Conservation (phyloP, 2,888 invertebrate genomes). For the Noctua pronuba region DNA sequence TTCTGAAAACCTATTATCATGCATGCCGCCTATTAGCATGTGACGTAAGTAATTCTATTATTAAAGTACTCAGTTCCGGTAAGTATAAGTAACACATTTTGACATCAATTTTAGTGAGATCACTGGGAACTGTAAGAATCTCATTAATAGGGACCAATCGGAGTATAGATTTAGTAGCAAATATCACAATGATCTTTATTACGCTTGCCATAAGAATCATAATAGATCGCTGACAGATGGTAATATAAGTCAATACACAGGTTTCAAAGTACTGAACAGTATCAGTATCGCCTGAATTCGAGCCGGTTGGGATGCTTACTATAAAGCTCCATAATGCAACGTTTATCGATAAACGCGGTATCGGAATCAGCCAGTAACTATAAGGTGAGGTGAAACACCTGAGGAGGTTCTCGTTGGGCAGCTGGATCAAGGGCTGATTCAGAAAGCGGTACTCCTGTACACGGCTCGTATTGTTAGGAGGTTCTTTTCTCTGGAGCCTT, state of each 20-base stretch:
- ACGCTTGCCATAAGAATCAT: not conserved
- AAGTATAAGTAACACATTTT: not conserved
- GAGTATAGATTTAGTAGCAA: no score
- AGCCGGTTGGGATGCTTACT: not conserved
- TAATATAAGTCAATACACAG: not conserved
- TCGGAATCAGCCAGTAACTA: not conserved
- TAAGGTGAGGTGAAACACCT: not conserved
- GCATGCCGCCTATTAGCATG: no score
- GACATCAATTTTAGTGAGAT: constrained; percentile 11
- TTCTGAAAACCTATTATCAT: not conserved
- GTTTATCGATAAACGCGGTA: not conserved
- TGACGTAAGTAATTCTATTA: not conserved
- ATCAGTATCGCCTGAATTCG: not conserved
- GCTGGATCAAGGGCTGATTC: no score
- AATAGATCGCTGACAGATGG: not conserved
- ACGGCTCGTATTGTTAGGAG: no score
- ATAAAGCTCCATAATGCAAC: not conserved
- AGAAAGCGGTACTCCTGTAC: no score
- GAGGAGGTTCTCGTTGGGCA: no score
- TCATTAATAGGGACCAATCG: not conserved
- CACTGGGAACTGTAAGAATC: not conserved
- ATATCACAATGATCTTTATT: not conserved
- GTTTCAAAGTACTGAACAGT: not conserved
- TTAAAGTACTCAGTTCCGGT: not conserved
- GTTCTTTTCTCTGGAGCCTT: no score